These are phyloP conservation scores for Pygocentrus nattereri DNA, from an alignment of 2,797 vertebrate species.

Conservation along the genomic window DNA sequence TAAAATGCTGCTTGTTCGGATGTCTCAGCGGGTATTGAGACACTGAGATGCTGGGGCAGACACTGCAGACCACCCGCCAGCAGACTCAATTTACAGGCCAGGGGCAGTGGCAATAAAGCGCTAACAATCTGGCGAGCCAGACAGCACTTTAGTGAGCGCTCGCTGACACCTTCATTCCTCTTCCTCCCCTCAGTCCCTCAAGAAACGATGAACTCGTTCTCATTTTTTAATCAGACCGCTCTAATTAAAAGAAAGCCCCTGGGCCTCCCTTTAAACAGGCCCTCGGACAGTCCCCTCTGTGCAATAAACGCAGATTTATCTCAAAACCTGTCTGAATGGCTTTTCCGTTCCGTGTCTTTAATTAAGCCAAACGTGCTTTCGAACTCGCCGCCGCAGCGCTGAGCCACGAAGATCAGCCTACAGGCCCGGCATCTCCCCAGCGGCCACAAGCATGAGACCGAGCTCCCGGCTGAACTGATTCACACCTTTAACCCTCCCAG, in stretches of 20 bases:
- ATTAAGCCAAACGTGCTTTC: constrained; percentile 75
- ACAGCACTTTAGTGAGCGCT: constrained; percentile 71
- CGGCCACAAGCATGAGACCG: not conserved
- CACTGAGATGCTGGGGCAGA: constrained; percentile 69
- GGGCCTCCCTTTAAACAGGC: constrained; percentile 72
- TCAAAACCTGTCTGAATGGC: constrained; percentile 76
- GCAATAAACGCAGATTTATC: constrained; percentile 81
- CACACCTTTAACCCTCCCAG: not conserved
- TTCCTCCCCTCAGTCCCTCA: constrained; percentile 21
- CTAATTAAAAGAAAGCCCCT: constrained; percentile 79
- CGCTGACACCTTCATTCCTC: constrained; percentile 62
- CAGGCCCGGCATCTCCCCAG: not conserved
- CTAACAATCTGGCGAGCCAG: constrained; percentile 76
- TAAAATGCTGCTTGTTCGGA: not conserved
- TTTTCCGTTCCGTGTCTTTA: constrained; percentile 72
- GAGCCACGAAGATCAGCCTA: not conserved
- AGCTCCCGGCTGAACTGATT: not conserved
- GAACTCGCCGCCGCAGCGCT: constrained; percentile 23
- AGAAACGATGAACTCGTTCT: constrained; percentile 34
- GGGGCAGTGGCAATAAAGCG: constrained; percentile 76
- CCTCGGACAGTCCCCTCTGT: constrained; percentile 71
- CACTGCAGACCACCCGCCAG: constrained; percentile 67
- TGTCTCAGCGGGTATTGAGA: constrained; percentile 15
- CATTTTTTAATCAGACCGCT: constrained; percentile 76
- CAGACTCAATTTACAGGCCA: constrained; percentile 72